A percentile compares a stretch with the other conserved stretches of the same genome.
phyloP scores from a whole-genome alignment of 1,140 invertebrate species.

The Trichomalopsis sarcophagae region DNA sequence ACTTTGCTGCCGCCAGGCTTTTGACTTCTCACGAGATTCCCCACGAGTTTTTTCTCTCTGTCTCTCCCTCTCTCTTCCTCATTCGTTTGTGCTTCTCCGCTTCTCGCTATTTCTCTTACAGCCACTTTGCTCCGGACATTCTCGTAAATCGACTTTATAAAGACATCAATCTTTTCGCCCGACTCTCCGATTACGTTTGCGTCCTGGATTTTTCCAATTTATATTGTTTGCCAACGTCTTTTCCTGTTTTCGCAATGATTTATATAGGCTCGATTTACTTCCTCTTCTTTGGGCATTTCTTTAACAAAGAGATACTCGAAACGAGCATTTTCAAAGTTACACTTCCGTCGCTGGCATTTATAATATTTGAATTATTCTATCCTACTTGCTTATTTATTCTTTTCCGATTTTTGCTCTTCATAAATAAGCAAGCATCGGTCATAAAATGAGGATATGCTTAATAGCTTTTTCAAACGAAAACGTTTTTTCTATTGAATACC shows the following conservation, averaged over 20 bases:
- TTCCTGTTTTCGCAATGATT: not conserved
- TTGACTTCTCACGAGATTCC: conserved; percentile 6
- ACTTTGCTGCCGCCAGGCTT: conserved; percentile 17
- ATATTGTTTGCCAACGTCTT: not conserved
- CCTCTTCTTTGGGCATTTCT: not conserved
- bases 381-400: too few species aligned
- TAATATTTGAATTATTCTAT: too few species aligned
- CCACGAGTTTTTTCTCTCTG: not conserved
- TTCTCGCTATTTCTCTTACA: conserved; percentile 18
- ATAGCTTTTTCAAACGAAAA: too few species aligned
- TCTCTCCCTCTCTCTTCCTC: not conserved
- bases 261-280: not conserved
- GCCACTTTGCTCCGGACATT: conserved; percentile 8
- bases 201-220: conserved; percentile 4
- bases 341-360: too few species aligned
- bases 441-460: too few species aligned
- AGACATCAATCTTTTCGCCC: conserved; percentile 11
- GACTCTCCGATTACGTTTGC: not conserved
- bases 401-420: too few species aligned
- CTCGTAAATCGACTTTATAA: conserved; percentile 5
- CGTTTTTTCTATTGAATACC: too few species aligned
- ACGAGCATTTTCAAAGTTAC: too few species aligned
- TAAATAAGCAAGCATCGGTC: too few species aligned
- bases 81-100: not conserved
- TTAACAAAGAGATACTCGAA: too few species aligned